These are phyloP conservation scores for Sebastes trivittatus DNA, from an alignment of 2,797 vertebrate genomes.

Conservation along the genomic window DNA sequence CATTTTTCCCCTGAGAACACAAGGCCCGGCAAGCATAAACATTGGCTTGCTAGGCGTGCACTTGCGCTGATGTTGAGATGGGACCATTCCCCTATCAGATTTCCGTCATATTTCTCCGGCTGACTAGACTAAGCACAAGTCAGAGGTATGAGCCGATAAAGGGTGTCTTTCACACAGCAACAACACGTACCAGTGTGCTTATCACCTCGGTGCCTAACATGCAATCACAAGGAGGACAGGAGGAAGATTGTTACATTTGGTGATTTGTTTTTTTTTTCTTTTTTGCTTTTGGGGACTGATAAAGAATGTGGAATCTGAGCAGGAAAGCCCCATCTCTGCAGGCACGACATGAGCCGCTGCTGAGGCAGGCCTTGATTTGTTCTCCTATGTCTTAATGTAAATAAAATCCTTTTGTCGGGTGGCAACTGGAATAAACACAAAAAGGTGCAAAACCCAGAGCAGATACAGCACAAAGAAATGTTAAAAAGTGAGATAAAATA, in stretches of 20 bases:
- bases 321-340: conserved; percentile 64
- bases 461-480: conserved; percentile 11
- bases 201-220: conserved; percentile 86
- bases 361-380: conserved; percentile 74
- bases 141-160: conserved; percentile 88
- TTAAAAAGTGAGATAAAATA: conserved; percentile 12
- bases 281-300: conserved; percentile 75
- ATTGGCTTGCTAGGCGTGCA: conserved; percentile 79
- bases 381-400: conserved; percentile 75
- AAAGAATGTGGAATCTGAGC: conserved; percentile 78
- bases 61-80: conserved; percentile 85
- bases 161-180: conserved; percentile 89
- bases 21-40: conserved; percentile 81
- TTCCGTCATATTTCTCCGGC: conserved; percentile 85
- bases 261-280: conserved; percentile 80
- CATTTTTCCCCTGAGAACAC: conserved; percentile 81
- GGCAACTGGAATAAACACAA: conserved; percentile 47
- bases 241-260: conserved; percentile 89
- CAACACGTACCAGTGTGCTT: conserved; percentile 87
- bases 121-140: conserved; percentile 89
- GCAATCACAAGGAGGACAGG: conserved; percentile 86
- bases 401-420: conserved; percentile 66
- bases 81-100: conserved; percentile 84
- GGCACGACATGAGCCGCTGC: conserved; percentile 60
- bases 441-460: conserved; percentile 20